Conservation (phyloP, 2,888 invertebrate genomes). For the Drosophila austrosaltans region DNA sequence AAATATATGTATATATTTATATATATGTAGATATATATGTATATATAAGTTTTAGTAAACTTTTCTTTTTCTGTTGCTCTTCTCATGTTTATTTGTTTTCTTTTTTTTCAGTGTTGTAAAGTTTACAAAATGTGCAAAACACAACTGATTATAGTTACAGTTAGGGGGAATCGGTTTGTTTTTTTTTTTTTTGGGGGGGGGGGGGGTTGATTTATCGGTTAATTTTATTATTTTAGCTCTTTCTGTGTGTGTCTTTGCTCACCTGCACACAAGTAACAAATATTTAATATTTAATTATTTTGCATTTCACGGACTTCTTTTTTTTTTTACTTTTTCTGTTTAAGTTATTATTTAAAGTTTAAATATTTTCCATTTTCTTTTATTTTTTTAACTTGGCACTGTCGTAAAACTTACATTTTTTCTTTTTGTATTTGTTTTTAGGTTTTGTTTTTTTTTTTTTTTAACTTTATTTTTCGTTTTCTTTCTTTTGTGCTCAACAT, state of each 20-base stretch:
- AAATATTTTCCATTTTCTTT: constrained; percentile 8
- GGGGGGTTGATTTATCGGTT: constrained; percentile 30
- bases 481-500: constrained; percentile 55
- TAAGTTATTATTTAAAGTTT: not conserved
- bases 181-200: not conserved
- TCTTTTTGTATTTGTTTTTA: constrained; percentile 6
- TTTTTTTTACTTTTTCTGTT: not conserved
- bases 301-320: constrained; percentile 2
- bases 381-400: constrained; percentile 51
- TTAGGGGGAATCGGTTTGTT: constrained; percentile 4
- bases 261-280: constrained; percentile 4
- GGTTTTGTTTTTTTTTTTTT: not conserved
- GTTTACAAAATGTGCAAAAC: constrained; percentile 75
- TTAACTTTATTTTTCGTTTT: not conserved
- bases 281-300: constrained; percentile 15
- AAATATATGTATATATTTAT: constrained; percentile 20
- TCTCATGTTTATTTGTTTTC: constrained; percentile 10
- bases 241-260: constrained; percentile 6
- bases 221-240: constrained; percentile 24
- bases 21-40: constrained; percentile 45
- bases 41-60: constrained; percentile 54
- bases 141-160: constrained; percentile 64
- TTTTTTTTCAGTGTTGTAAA: constrained; percentile 62
- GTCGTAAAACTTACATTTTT: constrained; percentile 42
- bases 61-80: constrained; percentile 21